A percentile compares a stretch with the other conserved stretches of the same genome.
phyloP scores from a whole-genome alignment of 2,113 vertebrate genomes.

The Sitta europaea region DNA sequence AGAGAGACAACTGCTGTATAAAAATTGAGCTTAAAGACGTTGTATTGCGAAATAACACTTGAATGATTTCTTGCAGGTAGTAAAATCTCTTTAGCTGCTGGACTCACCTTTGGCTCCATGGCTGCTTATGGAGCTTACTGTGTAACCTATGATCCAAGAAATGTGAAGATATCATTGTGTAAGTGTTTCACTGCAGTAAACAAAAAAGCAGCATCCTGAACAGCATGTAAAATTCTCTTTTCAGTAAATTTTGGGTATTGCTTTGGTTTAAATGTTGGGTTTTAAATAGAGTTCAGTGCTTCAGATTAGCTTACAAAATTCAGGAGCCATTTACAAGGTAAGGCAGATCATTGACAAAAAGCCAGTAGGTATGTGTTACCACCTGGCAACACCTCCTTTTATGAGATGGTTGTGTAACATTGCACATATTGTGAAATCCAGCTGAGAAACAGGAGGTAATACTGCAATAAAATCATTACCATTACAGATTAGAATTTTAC shows the following conservation, averaged over 20 bases:
- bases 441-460: neutral
- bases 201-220: neutral
- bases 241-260: neutral
- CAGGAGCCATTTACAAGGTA: neutral
- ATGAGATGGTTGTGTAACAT: neutral
- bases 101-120: conserved; percentile 82
- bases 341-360: neutral
- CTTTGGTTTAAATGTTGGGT: neutral
- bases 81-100: conserved; percentile 85
- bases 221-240: neutral
- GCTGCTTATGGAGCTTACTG: conserved; percentile 87
- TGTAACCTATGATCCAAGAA: conserved; percentile 75
- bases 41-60: neutral
- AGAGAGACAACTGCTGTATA: neutral
- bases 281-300: neutral
- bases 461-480: neutral
- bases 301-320: neutral
- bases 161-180: conserved; percentile 86
- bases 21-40: neutral
- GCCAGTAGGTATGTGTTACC: neutral
- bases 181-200: conserved; percentile 62
- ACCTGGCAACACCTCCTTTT: neutral
- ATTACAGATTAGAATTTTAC: neutral
- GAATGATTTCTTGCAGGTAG: conserved; percentile 75
- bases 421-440: neutral